Percentiles rank a stretch among this genome's conserved stretches.
These are phyloP conservation scores for Phainopepla nitens DNA, from an alignment of 2,113 vertebrate genomes.

Conservation along the genomic window DNA sequence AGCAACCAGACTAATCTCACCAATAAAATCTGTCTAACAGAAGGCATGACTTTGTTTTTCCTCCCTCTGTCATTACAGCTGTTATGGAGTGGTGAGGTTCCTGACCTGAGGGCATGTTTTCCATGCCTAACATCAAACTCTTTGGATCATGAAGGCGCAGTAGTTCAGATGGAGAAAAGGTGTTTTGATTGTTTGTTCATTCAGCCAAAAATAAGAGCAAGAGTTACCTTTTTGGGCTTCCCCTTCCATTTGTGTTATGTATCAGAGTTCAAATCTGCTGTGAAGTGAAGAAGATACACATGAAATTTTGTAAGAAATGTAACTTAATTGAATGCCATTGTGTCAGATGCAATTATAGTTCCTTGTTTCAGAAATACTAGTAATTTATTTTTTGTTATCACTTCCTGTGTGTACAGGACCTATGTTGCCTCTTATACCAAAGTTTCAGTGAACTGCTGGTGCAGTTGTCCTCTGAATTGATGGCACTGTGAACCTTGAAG, in stretches of 20 bases:
- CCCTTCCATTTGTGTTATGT: not conserved
- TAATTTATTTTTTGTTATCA: not conserved
- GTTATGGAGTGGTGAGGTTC: not conserved
- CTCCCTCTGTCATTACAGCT: not conserved
- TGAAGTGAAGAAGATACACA: not conserved
- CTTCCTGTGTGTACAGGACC: not conserved
- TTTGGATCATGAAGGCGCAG: not conserved
- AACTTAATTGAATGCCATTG: not conserved
- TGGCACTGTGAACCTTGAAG: not conserved
- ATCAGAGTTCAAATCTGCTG: not conserved
- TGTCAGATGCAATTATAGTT: not conserved
- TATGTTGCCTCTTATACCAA: not conserved
- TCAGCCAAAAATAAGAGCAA: not conserved
- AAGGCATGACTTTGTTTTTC: not conserved
- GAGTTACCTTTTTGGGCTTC: not conserved
- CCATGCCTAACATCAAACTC: not conserved
- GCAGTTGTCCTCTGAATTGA: not conserved
- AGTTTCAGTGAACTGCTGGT: not conserved
- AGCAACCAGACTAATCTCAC: not conserved
- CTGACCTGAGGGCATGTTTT: not conserved
- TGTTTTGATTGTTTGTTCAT: not conserved
- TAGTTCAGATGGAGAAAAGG: not conserved
- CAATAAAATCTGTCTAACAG: not conserved
- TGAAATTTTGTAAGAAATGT: not conserved
- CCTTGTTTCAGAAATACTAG: not conserved